These are phyloP conservation scores for Istiophorus platypterus DNA, from an alignment of 2,113 vertebrate species.

Conservation along the genomic window DNA sequence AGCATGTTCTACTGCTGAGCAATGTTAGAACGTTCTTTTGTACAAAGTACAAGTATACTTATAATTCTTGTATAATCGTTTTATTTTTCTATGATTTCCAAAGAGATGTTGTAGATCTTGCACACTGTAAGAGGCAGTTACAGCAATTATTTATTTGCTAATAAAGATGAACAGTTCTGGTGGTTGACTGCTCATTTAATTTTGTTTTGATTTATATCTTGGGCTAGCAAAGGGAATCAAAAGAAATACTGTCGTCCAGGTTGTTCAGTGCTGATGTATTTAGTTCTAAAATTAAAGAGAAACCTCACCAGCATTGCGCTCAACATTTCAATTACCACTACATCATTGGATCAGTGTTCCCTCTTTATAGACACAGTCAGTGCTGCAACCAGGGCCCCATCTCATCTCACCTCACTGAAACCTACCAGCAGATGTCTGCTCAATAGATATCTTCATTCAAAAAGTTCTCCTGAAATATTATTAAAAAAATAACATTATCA, in stretches of 20 bases:
- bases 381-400: not conserved
- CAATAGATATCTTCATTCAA: not conserved
- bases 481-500: too few relatives aligned
- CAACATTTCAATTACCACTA: not conserved
- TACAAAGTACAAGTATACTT: constrained; percentile 97
- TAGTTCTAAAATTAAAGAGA: not conserved
- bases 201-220: constrained; percentile 26
- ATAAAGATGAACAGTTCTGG: constrained; percentile 94
- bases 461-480: not conserved
- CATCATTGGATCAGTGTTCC: not conserved
- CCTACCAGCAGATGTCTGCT: not conserved
- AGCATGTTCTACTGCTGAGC: constrained; percentile 95
- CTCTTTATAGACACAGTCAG: not conserved
- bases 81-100: constrained; percentile 99
- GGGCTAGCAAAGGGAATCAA: not conserved
- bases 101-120: constrained; percentile 96
- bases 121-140: constrained; percentile 93
- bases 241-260: not conserved
- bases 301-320: not conserved
- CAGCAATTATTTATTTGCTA: constrained; percentile 96
- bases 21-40: constrained; percentile 95
- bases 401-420: not conserved
- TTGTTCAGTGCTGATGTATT: not conserved
- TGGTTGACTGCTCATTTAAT: constrained; percentile 76
- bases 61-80: constrained; percentile 91